Percentiles rank a stretch among this genome's conserved stretches.
Conservation (phyloP, 1,140 invertebrate genomes). For the Glossosoma conforme region DNA sequence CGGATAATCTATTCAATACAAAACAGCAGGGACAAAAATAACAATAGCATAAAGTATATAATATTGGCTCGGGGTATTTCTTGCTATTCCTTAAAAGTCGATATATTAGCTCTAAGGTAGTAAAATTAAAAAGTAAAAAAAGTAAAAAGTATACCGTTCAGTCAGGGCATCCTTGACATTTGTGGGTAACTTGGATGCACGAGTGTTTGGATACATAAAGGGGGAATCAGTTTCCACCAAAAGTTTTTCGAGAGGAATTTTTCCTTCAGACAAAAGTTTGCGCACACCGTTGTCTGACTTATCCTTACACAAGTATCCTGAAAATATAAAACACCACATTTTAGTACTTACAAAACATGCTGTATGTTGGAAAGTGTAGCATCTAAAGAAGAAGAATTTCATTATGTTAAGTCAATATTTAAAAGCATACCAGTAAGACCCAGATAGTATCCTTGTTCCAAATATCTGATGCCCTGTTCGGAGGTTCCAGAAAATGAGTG, state of each 20-base stretch:
- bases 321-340: slow-evolving; percentile 33
- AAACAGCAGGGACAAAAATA: too few species aligned
- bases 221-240: slow-evolving; percentile 91
- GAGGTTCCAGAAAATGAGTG: slow-evolving; percentile 91
- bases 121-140: slow-evolving; percentile 34
- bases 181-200: slow-evolving; percentile 83
- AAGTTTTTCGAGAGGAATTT: slow-evolving; percentile 76
- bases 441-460: slow-evolving; percentile 84
- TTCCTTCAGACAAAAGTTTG: slow-evolving; percentile 72
- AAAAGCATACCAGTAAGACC: slow-evolving; percentile 73
- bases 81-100: too few species aligned
- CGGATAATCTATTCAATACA: too few species aligned
- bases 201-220: slow-evolving; percentile 93
- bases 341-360: too few species aligned
- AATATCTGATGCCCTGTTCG: slow-evolving; percentile 77
- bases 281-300: slow-evolving; percentile 87
- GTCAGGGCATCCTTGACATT: slow-evolving; percentile 83
- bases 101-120: not conserved
- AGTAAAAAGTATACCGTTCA: slow-evolving; percentile 59
- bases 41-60: too few species aligned
- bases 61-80: too few species aligned
- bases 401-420: too few species aligned
- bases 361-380: too few species aligned
- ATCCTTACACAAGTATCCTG: slow-evolving; percentile 88
- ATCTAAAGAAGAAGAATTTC: too few species aligned